Conservation (phyloP, 2,113 vertebrate species). For the Daphoenositta chrysoptera region DNA sequence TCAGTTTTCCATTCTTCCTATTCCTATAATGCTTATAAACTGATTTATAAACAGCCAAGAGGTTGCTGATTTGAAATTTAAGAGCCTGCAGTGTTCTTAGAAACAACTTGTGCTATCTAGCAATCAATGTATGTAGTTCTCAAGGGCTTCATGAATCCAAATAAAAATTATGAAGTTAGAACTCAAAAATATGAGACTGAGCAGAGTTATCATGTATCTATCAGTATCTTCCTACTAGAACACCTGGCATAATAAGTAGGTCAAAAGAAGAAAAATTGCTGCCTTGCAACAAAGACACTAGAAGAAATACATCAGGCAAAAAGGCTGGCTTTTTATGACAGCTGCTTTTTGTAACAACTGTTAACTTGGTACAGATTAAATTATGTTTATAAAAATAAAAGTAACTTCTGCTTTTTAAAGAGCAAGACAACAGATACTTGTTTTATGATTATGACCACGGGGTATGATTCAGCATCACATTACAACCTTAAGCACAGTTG, state of each 20-base stretch:
- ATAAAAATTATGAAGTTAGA: background rate
- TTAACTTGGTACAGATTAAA: background rate
- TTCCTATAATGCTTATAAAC: background rate
- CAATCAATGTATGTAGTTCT: background rate
- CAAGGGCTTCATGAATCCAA: background rate
- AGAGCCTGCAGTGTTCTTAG: background rate
- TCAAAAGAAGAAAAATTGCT: background rate
- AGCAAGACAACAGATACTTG: background rate
- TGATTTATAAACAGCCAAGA: background rate
- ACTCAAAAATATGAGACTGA: background rate
- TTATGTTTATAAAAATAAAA: background rate
- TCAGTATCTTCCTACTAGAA: background rate
- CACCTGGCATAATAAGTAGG: background rate
- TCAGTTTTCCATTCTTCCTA: background rate
- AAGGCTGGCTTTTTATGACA: background rate
- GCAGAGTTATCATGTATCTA: background rate
- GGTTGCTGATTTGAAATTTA: background rate
- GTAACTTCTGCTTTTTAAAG: background rate
- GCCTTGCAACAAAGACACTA: background rate
- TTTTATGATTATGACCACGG: background rate
- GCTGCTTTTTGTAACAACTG: background rate
- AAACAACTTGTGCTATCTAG: background rate
- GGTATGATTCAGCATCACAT: slow-evolving; percentile 1
- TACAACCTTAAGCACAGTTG: background rate
- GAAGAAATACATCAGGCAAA: background rate